These are phyloP conservation scores for Oscheius sp. DNA, from an alignment of 2,888 invertebrate genomes.

Conservation along the genomic window DNA sequence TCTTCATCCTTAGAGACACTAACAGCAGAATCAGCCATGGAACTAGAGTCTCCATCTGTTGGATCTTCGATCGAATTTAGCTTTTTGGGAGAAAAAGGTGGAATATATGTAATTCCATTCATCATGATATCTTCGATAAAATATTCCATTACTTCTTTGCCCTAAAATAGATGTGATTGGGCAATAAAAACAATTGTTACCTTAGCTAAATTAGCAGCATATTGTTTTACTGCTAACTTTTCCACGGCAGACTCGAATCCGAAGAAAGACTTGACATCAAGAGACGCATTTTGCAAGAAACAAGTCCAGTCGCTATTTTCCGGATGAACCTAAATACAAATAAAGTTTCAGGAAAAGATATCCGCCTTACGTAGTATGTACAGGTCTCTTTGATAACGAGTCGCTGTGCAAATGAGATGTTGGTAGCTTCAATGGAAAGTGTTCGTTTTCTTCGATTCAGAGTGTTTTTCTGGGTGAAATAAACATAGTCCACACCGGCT, in stretches of 20 bases:
- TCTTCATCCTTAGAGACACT: conserved; percentile 52
- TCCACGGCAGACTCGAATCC: conserved; percentile 93
- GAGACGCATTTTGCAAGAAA: conserved; percentile 90
- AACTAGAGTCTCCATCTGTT: conserved; percentile 33
- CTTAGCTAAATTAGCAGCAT: conserved; percentile 86
- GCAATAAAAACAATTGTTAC: conserved; percentile 70
- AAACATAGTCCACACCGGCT: conserved; percentile 89
- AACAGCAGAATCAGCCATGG: conserved; percentile 63
- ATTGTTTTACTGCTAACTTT: conserved; percentile 94
- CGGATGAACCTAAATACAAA: conserved; percentile 83
- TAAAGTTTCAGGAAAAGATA: background rate
- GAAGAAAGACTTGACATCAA: conserved; percentile 94
- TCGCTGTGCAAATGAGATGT: conserved; percentile 89
- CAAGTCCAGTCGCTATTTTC: conserved; percentile 94
- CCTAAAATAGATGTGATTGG: conserved; percentile 77
- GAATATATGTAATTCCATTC: conserved; percentile 82
- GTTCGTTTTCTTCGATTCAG: conserved; percentile 84
- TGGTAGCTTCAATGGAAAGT: conserved; percentile 88
- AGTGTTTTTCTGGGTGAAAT: conserved; percentile 89
- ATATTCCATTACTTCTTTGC: conserved; percentile 91
- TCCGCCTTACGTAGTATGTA: conserved; percentile 83
- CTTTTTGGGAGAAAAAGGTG: conserved; percentile 72
- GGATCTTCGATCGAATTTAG: background rate
- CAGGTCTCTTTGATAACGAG: conserved; percentile 89
- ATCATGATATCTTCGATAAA: conserved; percentile 84